Evolutionary conservation across 2,888 invertebrate species (phyloP).

Genomic region (Phengaris alcon): DNA sequence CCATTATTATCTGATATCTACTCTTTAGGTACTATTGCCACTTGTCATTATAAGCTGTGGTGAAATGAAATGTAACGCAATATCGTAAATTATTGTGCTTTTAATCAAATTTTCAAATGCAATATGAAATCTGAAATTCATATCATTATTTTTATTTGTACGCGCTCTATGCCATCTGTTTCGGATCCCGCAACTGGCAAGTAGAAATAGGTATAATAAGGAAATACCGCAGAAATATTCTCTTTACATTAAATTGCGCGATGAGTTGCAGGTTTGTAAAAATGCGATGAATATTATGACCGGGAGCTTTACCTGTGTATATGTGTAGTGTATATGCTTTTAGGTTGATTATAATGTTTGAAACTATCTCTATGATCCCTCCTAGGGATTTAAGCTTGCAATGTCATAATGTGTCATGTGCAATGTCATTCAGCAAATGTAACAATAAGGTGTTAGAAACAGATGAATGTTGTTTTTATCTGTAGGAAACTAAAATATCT

Average conservation of each 20-base stretch:
- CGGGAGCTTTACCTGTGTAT: not conserved
- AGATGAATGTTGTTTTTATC: too few relatives aligned
- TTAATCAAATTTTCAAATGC: not conserved
- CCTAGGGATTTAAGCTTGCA: not conserved
- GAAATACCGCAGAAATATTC: not conserved
- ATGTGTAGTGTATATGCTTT: not conserved
- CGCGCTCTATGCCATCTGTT: not conserved
- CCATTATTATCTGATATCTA: too few relatives aligned
- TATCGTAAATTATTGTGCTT: too few relatives aligned
- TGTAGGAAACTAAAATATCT: too few relatives aligned
- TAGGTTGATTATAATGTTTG: slow-evolving; percentile 9
- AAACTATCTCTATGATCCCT: not conserved
- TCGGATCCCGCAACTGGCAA: not conserved
- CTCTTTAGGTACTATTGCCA: too few relatives aligned
- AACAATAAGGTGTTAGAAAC: too few relatives aligned
- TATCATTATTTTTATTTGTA: not conserved
- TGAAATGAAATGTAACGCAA: too few relatives aligned
- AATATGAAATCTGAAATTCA: not conserved
- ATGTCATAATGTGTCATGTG: too few relatives aligned
- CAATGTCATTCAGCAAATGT: not conserved
- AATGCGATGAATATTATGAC: not conserved
- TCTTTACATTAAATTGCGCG: not conserved
- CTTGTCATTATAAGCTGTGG: not conserved
- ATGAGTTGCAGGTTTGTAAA: slow-evolving; percentile 9
- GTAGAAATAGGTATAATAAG: not conserved